These are phyloP conservation scores for Ectropis crepuscularia DNA, from an alignment of 2,888 invertebrate species.

Conservation along the genomic window DNA sequence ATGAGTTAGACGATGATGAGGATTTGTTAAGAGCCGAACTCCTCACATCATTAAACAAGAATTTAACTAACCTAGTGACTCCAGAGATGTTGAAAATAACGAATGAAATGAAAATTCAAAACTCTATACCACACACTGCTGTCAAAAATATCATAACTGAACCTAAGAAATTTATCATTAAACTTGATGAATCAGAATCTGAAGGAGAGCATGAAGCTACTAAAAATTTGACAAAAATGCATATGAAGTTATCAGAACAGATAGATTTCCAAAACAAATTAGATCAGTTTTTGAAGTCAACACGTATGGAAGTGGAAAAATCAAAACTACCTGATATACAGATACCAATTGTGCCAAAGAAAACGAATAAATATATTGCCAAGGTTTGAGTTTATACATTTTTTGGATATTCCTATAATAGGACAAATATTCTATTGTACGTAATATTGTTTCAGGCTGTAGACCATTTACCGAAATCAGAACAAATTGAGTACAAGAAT, in stretches of 20 bases:
- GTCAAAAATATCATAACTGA: conserved; percentile 48
- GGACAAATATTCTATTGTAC: background rate
- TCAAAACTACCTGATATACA: conserved; percentile 63
- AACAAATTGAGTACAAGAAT: conserved; percentile 78
- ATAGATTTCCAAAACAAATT: conserved; percentile 76
- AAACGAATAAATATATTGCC: conserved; percentile 70
- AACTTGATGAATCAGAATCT: conserved; percentile 76
- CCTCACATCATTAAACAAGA: conserved; percentile 85
- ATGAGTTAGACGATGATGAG: conserved; percentile 84
- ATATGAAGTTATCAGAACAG: conserved; percentile 73
- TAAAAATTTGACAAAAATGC: conserved; percentile 81
- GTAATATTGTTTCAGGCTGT: conserved; percentile 64
- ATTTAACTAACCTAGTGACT: conserved; percentile 73
- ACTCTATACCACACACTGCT: conserved; percentile 37
- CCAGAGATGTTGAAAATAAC: conserved; percentile 53
- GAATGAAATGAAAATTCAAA: conserved; percentile 41
- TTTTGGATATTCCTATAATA: background rate
- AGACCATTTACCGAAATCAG: conserved; percentile 77
- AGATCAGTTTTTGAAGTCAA: conserved; percentile 74
- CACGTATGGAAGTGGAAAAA: conserved; percentile 74
- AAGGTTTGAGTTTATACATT: conserved; percentile 58
- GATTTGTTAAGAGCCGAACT: conserved; percentile 85
- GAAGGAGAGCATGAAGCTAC: conserved; percentile 81
- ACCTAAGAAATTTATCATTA: conserved; percentile 75
- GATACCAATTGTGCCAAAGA: conserved; percentile 54